phyloP scores from a whole-genome alignment of 2,888 invertebrate genomes.

The Caprella mutica region DNA sequence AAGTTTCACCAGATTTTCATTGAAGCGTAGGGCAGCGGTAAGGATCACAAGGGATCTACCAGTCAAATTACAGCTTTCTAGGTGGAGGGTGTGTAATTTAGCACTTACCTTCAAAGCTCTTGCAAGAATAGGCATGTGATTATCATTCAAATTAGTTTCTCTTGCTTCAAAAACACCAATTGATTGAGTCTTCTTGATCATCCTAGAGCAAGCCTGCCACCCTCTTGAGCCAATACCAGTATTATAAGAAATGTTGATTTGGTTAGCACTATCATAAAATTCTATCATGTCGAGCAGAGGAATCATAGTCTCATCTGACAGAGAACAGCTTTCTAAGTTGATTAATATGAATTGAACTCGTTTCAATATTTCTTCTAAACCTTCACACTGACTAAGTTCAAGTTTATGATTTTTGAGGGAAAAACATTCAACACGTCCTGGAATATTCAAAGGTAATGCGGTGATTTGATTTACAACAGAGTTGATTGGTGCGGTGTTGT shows the following conservation, averaged over 20 bases:
- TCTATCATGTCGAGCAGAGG: slow-evolving; percentile 84
- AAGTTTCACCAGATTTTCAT: slow-evolving; percentile 62
- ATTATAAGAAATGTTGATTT: slow-evolving; percentile 65
- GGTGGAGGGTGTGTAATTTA: slow-evolving; percentile 58
- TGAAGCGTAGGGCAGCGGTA: slow-evolving; percentile 66
- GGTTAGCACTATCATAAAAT: slow-evolving; percentile 71
- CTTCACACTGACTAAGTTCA: slow-evolving; percentile 59
- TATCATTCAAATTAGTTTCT: slow-evolving; percentile 54
- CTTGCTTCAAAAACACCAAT: slow-evolving; percentile 56
- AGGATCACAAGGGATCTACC: slow-evolving; percentile 63
- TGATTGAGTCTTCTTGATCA: slow-evolving; percentile 63
- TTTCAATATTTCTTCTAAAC: slow-evolving; percentile 69
- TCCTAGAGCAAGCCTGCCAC: slow-evolving; percentile 69
- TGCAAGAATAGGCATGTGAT: slow-evolving; percentile 58
- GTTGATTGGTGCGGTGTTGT: slow-evolving; percentile 57
- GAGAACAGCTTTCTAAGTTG: slow-evolving; percentile 55
- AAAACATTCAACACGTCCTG: slow-evolving; percentile 51
- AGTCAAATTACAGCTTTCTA: slow-evolving; percentile 62
- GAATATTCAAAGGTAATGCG: slow-evolving; percentile 42
- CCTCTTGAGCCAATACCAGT: slow-evolving; percentile 62
- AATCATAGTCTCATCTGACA: slow-evolving; percentile 64
- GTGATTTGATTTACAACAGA: slow-evolving; percentile 60
- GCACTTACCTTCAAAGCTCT: slow-evolving; percentile 59
- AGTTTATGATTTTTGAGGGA: slow-evolving; percentile 51
- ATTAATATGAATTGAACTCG: slow-evolving; percentile 60